Percentiles rank a stretch among this genome's conserved stretches.
Conservation (phyloP, 2,113 vertebrate species). For the Bubo blakistoni region DNA sequence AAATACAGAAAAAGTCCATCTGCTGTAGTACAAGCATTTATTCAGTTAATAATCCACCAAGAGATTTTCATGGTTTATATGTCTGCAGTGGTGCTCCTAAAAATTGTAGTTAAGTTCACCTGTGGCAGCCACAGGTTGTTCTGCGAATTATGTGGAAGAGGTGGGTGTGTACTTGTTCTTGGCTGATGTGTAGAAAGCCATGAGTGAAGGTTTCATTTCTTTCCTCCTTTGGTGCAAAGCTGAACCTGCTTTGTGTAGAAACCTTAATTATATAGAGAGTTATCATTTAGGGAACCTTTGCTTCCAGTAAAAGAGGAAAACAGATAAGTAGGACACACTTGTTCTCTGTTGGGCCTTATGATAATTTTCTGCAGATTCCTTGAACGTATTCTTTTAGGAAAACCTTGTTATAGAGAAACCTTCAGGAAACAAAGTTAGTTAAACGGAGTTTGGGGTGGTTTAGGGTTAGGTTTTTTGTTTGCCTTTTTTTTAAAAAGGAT, state of each 20-base stretch:
- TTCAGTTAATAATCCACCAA: not conserved
- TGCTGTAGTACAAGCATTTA: not conserved
- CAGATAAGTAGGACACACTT: not conserved
- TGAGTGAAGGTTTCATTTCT: not conserved
- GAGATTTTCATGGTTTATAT: not conserved
- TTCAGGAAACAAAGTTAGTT: not conserved
- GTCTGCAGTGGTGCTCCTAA: not conserved
- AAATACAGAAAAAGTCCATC: not conserved
- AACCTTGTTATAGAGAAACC: not conserved
- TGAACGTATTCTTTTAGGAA: not conserved
- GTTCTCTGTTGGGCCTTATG: not conserved
- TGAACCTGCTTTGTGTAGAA: not conserved
- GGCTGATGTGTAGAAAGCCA: fast-evolving
- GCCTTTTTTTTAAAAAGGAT: not conserved
- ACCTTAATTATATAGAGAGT: not conserved
- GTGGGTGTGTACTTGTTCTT: not conserved
- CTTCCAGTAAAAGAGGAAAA: not conserved
- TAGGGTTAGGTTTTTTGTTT: not conserved
- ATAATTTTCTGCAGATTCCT: not conserved
- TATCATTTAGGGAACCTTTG: not conserved
- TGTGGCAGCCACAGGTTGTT: not conserved
- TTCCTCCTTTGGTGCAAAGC: not conserved
- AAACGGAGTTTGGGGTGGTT: not conserved
- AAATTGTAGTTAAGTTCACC: not conserved
- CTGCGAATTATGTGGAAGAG: not conserved